These are phyloP conservation scores for Knipowitschia caucasica DNA, from an alignment of 2,797 vertebrate genomes.

Conservation along the genomic window DNA sequence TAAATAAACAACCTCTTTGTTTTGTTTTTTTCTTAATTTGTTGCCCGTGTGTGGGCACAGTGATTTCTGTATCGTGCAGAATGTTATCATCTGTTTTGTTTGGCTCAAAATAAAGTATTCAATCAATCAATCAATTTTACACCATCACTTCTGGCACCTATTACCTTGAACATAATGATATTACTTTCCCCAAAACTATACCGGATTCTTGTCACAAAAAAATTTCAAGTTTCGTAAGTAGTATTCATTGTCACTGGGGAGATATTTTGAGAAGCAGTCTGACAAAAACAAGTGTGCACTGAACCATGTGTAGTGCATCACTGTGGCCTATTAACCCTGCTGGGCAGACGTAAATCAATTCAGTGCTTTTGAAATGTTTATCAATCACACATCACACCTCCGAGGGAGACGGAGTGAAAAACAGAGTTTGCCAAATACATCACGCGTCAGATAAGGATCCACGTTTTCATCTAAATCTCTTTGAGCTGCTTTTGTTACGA, in stretches of 20 bases:
- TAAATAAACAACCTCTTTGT: too few species aligned
- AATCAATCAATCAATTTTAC: too few species aligned
- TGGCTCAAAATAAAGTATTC: too few species aligned
- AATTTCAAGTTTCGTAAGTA: conserved; percentile 23
- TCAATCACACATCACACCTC: conserved; percentile 50
- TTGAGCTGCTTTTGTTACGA: conserved; percentile 33
- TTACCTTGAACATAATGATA: too few species aligned
- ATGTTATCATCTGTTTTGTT: too few species aligned
- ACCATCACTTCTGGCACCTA: too few species aligned
- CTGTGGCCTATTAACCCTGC: conserved; percentile 47
- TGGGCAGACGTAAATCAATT: conserved; percentile 51
- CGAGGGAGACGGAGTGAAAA: conserved; percentile 42
- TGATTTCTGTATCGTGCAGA: too few species aligned
- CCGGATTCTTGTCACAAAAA: not conserved
- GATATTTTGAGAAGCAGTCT: conserved; percentile 30
- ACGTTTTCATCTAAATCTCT: conserved; percentile 43
- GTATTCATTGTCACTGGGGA: conserved; percentile 37
- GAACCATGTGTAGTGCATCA: conserved; percentile 33
- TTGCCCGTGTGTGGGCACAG: too few species aligned
- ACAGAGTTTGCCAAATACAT: conserved; percentile 42
- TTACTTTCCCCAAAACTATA: not conserved
- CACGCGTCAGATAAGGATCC: conserved; percentile 46
- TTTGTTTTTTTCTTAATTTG: too few species aligned
- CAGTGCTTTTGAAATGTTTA: conserved; percentile 44
- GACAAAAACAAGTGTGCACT: conserved; percentile 12